These are phyloP conservation scores for Coregonus clupeaformis DNA, from an alignment of 2,113 vertebrate genomes.

Conservation along the genomic window DNA sequence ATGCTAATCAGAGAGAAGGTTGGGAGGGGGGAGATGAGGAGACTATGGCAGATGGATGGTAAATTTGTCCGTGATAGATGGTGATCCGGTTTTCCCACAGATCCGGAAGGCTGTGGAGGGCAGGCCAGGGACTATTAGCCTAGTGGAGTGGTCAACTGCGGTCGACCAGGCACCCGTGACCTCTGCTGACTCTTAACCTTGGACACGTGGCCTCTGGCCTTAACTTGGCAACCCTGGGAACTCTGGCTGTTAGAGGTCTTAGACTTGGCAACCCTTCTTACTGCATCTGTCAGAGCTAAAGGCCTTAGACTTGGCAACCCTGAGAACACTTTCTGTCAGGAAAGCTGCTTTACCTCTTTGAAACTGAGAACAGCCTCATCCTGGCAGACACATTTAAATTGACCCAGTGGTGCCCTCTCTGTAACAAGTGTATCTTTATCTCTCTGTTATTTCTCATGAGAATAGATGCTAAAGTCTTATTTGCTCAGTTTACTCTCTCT, in stretches of 20 bases:
- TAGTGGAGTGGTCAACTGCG: background rate
- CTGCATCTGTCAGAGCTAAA: no score
- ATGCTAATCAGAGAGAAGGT: slow-evolving; percentile 12
- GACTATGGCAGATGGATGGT: background rate
- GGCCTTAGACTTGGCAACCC: background rate
- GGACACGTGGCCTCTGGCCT: background rate
- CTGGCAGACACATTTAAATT: no score
- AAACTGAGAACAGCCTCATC: no score
- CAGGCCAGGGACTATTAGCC: background rate
- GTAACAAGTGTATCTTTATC: background rate
- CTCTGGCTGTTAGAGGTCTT: background rate
- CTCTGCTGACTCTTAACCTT: background rate
- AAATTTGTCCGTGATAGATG: slow-evolving; percentile 1
- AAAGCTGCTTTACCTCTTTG: background rate
- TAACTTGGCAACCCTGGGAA: background rate
- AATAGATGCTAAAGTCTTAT: no score
- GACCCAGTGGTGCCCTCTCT: background rate
- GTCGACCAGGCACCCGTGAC: slow-evolving; percentile 1
- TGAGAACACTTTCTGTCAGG: background rate
- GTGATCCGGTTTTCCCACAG: slow-evolving; percentile 17
- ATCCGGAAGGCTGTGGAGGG: slow-evolving; percentile 7
- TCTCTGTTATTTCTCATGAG: background rate
- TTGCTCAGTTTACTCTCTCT: background rate
- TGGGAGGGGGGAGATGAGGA: slow-evolving; percentile 4
- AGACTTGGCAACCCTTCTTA: no score